Evolutionary conservation across 1,140 invertebrate genomes (phyloP), one percentile per base, ranked within the genome.

Genomic region (Neodiprion pinetum): DNA sequence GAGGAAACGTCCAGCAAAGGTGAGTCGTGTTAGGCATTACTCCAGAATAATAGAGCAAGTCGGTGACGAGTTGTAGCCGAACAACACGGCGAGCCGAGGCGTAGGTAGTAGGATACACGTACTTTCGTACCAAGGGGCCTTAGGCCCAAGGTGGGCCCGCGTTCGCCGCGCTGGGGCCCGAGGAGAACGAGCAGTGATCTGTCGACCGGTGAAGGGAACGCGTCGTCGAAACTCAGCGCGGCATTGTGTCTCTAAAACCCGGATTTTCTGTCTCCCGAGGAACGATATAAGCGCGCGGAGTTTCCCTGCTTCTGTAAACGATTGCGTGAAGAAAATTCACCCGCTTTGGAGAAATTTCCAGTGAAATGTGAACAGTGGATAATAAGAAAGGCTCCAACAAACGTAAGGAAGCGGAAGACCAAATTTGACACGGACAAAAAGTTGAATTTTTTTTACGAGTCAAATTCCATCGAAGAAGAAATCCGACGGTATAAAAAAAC

Each of bases 191-290:
- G 72, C 84, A 88, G 82, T 87, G 80, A 78, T 81, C 79, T 78
- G 73, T 82, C 82, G 80, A 76, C 85, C 84, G 81, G 86, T 86
- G 86, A 87, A 85, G 85, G 81, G 85, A 84, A 84, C 84, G 80
- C 82, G 82, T 85, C 84, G 80, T 73, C 72, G 74, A 66, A 66
- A 40, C 28, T 40, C 28, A 74, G 67, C 72, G n/a, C 53, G 11
- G 53, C n/a, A 61, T 17, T 17, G 53, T 17, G 53, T 14, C 53
- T 61, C 3, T 12, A 61, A 61, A 14, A 4, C 5, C 11, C 50
- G n/a, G 53, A 1, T 9, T 61, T 61, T 61, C 0, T 61, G 53
- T 61, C 11, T 4, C 7, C n/a, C 0, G 53, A 61, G n/a, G n/a
- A 61, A 40, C 28, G 28, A 40, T 40, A 61, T 61, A 61, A 61